These are phyloP conservation scores for Micoletzkya japonica DNA, from an alignment of 2,888 invertebrate genomes.

Conservation along the genomic window DNA sequence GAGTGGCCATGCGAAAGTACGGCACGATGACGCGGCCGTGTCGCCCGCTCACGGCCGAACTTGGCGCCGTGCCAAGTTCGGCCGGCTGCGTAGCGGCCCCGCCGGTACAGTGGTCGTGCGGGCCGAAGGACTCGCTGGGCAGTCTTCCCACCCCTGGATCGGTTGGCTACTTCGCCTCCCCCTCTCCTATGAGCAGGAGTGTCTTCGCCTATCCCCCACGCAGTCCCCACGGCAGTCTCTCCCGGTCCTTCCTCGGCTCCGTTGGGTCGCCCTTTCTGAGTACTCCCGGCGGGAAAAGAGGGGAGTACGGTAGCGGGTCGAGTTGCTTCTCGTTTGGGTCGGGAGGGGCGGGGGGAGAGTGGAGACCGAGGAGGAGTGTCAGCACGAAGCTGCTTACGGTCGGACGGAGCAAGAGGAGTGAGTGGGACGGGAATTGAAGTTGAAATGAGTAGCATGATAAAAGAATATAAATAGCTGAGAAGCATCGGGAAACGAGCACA, in stretches of 20 bases:
- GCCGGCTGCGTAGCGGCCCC: not conserved
- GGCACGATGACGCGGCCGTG: constrained; percentile 31
- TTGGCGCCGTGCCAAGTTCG: not conserved
- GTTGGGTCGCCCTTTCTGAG: not conserved
- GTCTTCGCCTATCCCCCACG: constrained; percentile 20
- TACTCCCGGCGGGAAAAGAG: not conserved
- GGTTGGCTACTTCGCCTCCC: constrained; percentile 9
- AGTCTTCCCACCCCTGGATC: too few relatives aligned
- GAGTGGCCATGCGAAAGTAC: constrained; percentile 27
- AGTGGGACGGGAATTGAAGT: not conserved
- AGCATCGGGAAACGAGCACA: constrained; percentile 11
- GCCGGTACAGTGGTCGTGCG: not conserved
- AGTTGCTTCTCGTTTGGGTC: not conserved
- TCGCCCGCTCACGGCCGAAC: constrained; percentile 19
- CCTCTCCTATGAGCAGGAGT: constrained; percentile 14
- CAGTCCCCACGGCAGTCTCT: too few relatives aligned
- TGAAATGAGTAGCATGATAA: too few relatives aligned
- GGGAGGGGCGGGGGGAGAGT: constrained; percentile 6
- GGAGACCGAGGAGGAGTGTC: constrained; percentile 27
- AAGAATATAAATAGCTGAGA: too few relatives aligned
- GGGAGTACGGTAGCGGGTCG: not conserved
- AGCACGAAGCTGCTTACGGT: constrained; percentile 16
- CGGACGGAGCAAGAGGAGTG: constrained; percentile 22
- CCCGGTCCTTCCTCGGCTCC: not conserved
- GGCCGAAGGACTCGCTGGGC: too few relatives aligned